Base-by-base conservation (phyloP, 2,113 vertebrate genomes). In the Sebastes fasciatus region DNA sequence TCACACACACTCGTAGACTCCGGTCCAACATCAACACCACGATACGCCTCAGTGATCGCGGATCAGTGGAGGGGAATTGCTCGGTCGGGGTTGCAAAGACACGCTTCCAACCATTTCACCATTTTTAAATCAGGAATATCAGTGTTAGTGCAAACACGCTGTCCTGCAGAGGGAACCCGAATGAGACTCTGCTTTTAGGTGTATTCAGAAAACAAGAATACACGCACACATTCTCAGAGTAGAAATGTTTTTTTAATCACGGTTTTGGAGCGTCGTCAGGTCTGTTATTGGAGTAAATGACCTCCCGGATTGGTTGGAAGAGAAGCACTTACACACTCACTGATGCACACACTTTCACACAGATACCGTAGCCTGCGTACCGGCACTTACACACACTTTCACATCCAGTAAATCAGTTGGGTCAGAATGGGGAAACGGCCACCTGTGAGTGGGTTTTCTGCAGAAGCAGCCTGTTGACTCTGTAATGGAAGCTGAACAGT, bases 201-300 rank as follows among this genome's bases (percentile, higher is more conserved):
- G 26, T 34, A 34, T 34, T 34, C 26, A 34, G 26, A 34, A 34
- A 34, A 34, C 26, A 34, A 34, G 26, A 34, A 34, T 34, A 34
- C 81, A 77, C 79, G 80, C 71, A 77, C 69, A 61, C 68, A 65
- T 69, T 76, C 88, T 80, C 77, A 87, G 89, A 91, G 88, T 90
- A 93, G 87, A 89, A 51, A 81, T 64, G 83, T 92, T 91, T 61
- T 34, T 61, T 91, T 93, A 93, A 93, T 94, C 86, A 91, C n/a
- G 55, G 66, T 91, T 91, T 87, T 90, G 79, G 85, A 89, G 83
- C 43, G 73, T 92, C 51, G n/a, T 80, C 73, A 74, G 82, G 88
- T 82, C 77, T 94, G 92, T 92, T 93, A 91, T 94, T 93, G 90
- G 69, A 93, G 87, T 85, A 88, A 91, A 93, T 91, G 78, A 91